Evolutionary conservation across 2,797 vertebrate species (phyloP), one percentile per base, ranked within the genome.

Genomic region (Cercopithecus hamlyni): DNA sequence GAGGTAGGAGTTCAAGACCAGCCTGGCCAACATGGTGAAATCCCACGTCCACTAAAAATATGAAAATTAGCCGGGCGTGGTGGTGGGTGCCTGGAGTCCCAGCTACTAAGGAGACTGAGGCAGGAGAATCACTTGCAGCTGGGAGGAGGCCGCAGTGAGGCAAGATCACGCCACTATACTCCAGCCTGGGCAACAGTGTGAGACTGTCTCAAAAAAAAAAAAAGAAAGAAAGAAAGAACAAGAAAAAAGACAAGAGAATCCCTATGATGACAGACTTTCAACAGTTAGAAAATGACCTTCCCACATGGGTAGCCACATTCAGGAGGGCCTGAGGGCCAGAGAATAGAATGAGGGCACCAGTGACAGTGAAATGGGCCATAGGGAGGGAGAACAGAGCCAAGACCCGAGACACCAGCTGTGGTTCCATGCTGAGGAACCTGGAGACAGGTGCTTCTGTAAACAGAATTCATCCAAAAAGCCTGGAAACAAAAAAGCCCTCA

Each of bases 361-460:
- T 17, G n/a, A 12, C 43, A 12, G 57, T 19, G n/a, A 72, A 52
- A 80, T 19, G 24, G 4, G 30, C 1, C 6, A 22, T 1, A 4
- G 2, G 2, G n/a, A 14, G 3, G 24, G 57, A 3, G 0, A 26
- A 43, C 1, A 10, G 52, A 30, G 20, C 48, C 27, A 43, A 10
- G 81, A 26, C n/a, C 36, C 26, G 45, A 76, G 57, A 8, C 5
- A 2, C 4, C 0, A 22, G 48, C 55, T 43, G 5, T 22, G 75
- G 15, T 7, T 90, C 39, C 10, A 13, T 80, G 12, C 12, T 17
- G 27, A 24, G 41, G 19, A 5, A 41, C 5, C 0, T 3, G 1
- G 55, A 87, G 7, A 41, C 1, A 8, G 14, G 36, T 15, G 5
- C 22, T 27, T 48, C 1, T 14, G 10, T 4, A n/a, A 80, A 52